Percentiles rank a stretch among this genome's conserved stretches.
These are phyloP conservation scores for Clusia tigrina DNA, from an alignment of 2,888 invertebrate genomes.

Conservation along the genomic window DNA sequence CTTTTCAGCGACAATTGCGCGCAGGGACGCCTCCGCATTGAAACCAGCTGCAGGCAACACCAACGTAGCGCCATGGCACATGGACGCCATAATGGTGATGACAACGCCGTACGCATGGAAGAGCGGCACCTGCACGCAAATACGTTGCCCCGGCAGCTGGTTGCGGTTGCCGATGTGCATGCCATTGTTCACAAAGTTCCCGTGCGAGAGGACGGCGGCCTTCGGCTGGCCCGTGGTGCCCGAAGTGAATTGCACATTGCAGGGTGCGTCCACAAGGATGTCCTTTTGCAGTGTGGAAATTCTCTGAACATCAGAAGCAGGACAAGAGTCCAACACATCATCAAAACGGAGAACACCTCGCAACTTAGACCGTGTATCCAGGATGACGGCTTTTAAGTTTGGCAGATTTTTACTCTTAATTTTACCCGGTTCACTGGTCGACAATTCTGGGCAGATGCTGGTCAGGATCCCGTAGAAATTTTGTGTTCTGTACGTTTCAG, in stretches of 20 bases:
- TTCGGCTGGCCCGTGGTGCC: slow-evolving; percentile 83
- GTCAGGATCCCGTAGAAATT: slow-evolving; percentile 74
- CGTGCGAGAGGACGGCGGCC: slow-evolving; percentile 76
- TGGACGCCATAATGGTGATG: slow-evolving; percentile 68
- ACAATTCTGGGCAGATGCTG: slow-evolving; percentile 70
- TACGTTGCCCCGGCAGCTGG: slow-evolving; percentile 62
- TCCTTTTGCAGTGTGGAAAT: slow-evolving; percentile 63
- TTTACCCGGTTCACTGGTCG: slow-evolving; percentile 62
- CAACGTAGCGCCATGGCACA: slow-evolving; percentile 71
- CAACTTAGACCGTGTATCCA: slow-evolving; percentile 64
- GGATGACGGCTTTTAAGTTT: slow-evolving; percentile 68
- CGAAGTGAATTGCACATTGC: slow-evolving; percentile 85
- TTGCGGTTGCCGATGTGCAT: slow-evolving; percentile 69
- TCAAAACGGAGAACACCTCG: slow-evolving; percentile 65
- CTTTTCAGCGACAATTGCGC: slow-evolving; percentile 74
- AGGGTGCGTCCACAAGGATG: slow-evolving; percentile 73
- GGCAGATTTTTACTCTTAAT: slow-evolving; percentile 66
- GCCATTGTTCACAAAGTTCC: slow-evolving; percentile 79
- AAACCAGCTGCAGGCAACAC: slow-evolving; percentile 71
- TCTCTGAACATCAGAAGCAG: slow-evolving; percentile 36
- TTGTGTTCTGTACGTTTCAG: slow-evolving; percentile 70
- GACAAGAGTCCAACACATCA: slow-evolving; percentile 61
- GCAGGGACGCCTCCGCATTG: slow-evolving; percentile 70
- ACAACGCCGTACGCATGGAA: slow-evolving; percentile 85
- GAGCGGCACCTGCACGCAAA: slow-evolving; percentile 75